Base-by-base conservation (phyloP, 2,797 vertebrate species). In the Argentina silus region DNA sequence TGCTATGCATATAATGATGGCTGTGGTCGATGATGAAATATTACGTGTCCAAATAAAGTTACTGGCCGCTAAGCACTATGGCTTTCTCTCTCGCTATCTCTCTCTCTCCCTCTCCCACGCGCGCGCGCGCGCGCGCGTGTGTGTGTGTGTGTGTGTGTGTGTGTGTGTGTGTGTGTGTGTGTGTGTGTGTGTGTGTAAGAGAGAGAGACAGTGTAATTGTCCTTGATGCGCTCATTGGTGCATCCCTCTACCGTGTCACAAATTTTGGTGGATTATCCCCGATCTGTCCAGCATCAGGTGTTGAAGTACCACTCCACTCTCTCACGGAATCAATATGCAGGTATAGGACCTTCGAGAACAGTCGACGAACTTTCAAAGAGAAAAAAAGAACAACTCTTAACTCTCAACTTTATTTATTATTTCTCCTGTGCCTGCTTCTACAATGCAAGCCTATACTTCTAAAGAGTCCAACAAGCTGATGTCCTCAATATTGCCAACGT, bases 211-310 rank as follows among this genome's bases (percentile, higher is more conserved):
- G 60, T 42, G 27, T 12, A 1, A 8, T 56, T 91, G 88, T 83
- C 87, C 69, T 81, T 70, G 82, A 70, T 86, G 85, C 90, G 83
- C 88, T 93, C 92, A 94, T 95, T 93, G 93, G 93, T 93, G 90
- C 93, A 80, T 91, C 82, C 88, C 77, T 89, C 85, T 81, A 91
- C 83, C 90, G 93, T 93, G 93, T 94, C 93, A 93, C 90, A 85
- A 91, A 66, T 92, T 94, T 93, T 93, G 88, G 82, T 92, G 94
- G 93, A 94, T 94, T 94, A 94, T 85, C 90, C 87, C 86, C 93
- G 87, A 90, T 94, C 88, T 91, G 82, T 87, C 85, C 73, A 85
- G 79, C 89, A 80, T 77, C 82, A 77, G 71, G 77, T 88, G 60
- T 67, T 80, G 77, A 81, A 84, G 80, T 87, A 80, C 76, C 83